These are phyloP conservation scores for Phaetusa simplex DNA, from an alignment of 2,113 vertebrate genomes.

Conservation along the genomic window DNA sequence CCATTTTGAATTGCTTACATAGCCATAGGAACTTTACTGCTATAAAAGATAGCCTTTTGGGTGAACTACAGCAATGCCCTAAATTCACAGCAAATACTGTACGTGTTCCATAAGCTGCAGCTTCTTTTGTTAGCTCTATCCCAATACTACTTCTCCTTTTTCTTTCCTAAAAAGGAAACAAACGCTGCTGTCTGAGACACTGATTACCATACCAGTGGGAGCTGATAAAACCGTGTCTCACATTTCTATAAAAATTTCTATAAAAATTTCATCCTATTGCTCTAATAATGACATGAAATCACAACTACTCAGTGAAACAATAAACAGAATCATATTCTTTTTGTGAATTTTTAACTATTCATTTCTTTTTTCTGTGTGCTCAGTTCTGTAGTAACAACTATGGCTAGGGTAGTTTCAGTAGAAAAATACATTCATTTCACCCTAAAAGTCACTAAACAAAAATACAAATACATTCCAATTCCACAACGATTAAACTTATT, in stretches of 20 bases:
- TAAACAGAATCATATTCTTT: neutral
- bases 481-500: conserved; percentile 38
- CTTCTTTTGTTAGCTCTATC: neutral
- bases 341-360: neutral
- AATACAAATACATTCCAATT: neutral
- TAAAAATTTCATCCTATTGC: neutral
- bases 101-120: neutral
- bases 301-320: neutral
- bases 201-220: neutral
- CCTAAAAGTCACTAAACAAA: neutral
- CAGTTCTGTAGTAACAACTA: neutral
- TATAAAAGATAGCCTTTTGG: neutral
- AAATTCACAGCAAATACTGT: neutral
- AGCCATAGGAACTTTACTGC: neutral
- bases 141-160: neutral
- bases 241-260: neutral
- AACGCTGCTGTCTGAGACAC: neutral
- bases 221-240: neutral
- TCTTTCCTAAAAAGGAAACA: conserved; percentile 26
- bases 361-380: neutral
- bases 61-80: neutral
- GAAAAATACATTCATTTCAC: neutral
- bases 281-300: neutral
- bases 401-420: neutral
- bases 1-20: neutral